Conservation (phyloP, 2,113 vertebrate species). For the Lanius collurio region DNA sequence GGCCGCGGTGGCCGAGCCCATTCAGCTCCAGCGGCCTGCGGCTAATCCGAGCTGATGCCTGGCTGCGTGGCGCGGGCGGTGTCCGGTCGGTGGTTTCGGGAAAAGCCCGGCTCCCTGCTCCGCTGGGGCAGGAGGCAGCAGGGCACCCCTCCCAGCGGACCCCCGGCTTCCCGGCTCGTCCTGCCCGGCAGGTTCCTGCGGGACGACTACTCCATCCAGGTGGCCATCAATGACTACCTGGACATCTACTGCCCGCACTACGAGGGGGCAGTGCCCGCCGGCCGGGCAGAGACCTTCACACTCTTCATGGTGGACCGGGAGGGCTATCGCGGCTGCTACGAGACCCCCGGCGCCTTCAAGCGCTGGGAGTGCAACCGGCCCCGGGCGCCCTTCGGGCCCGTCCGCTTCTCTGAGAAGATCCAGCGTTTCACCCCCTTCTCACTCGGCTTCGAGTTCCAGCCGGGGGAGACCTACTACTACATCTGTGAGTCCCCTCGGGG, state of each 20-base stretch:
- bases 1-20: neutral
- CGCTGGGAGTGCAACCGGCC: conserved; percentile 78
- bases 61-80: neutral
- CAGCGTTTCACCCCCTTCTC: conserved; percentile 80
- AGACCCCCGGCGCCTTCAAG: conserved; percentile 58
- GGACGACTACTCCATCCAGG: conserved; percentile 70
- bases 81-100: neutral
- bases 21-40: conserved; percentile 29
- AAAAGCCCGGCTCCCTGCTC: neutral
- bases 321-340: conserved; percentile 70
- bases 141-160: neutral
- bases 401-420: conserved; percentile 80
- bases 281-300: conserved; percentile 65
- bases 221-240: conserved; percentile 79
- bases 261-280: conserved; percentile 45
- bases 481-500: conserved; percentile 70
- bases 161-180: neutral
- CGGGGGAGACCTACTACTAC: conserved; percentile 79
- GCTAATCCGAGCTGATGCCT: conserved; percentile 38
- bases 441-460: conserved; percentile 76
- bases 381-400: conserved; percentile 60
- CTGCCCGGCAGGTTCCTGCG: conserved; percentile 66
- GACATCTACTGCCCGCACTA: conserved; percentile 82
- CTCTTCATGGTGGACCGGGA: conserved; percentile 75
- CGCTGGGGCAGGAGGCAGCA: neutral